phyloP scores from a whole-genome alignment of 2,888 invertebrate genomes.

The Rambutsinella grinnellia region DNA sequence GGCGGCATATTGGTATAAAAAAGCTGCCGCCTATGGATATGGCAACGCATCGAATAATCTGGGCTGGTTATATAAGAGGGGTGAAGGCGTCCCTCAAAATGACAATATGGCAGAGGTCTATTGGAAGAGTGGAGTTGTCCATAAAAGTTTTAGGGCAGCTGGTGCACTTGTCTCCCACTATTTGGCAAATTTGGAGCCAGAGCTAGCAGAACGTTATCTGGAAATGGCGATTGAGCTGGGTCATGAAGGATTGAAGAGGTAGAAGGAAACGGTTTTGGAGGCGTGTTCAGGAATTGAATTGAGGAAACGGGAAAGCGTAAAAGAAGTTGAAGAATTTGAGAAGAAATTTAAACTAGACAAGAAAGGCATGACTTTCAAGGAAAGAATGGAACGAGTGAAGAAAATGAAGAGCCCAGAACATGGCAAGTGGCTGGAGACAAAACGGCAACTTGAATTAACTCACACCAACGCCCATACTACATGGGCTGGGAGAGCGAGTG shows the following conservation, averaged over 20 bases:
- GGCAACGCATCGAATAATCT: slow-evolving; percentile 17
- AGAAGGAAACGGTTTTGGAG: background rate
- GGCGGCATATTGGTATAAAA: slow-evolving; percentile 33
- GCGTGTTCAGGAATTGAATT: background rate
- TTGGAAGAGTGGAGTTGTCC: slow-evolving; percentile 14
- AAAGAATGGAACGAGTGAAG: no score
- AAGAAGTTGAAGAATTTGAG: background rate
- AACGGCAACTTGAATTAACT: no score
- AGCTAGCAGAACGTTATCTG: background rate
- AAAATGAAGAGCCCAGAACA: no score
- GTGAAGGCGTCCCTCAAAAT: background rate
- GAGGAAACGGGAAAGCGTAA: background rate
- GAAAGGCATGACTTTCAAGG: slow-evolving; percentile 8
- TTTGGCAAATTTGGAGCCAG: background rate
- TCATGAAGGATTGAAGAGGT: background rate
- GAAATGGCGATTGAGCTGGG: background rate
- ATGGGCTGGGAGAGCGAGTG: no score
- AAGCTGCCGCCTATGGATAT: slow-evolving; percentile 25
- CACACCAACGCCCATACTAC: no score
- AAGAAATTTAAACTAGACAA: background rate
- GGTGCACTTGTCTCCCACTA: background rate
- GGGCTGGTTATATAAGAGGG: background rate
- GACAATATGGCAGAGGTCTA: slow-evolving; percentile 5
- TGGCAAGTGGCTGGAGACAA: no score
- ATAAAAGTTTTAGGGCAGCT: background rate